These are phyloP conservation scores for Byasa hedistus DNA, from an alignment of 2,888 invertebrate genomes.

Conservation along the genomic window DNA sequence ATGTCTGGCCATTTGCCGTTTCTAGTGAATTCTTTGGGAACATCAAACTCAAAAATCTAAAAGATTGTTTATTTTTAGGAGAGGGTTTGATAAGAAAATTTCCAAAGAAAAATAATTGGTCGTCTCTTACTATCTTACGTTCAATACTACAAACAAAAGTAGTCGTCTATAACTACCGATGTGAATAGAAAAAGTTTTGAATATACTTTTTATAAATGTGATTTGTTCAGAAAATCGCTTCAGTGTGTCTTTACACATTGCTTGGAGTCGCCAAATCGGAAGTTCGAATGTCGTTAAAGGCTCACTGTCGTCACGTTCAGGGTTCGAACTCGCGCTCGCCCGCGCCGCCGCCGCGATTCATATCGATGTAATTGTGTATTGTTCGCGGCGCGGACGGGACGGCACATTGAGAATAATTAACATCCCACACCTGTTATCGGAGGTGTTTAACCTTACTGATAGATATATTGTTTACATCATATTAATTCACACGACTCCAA, in stretches of 20 bases:
- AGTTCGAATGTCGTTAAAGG: slow-evolving; percentile 55
- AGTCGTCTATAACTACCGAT: no score
- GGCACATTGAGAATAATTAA: slow-evolving; percentile 24
- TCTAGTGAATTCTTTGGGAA: no score
- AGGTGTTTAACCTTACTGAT: neutral
- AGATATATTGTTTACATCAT: neutral
- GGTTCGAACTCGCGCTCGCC: slow-evolving; percentile 40
- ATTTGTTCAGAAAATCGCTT: slow-evolving; percentile 31
- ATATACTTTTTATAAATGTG: neutral
- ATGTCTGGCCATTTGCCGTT: no score
- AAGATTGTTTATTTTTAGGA: no score
- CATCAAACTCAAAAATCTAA: no score
- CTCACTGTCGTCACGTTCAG: slow-evolving; percentile 53
- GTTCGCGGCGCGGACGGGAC: slow-evolving; percentile 34
- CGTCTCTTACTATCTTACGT: no score
- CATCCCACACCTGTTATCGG: neutral
- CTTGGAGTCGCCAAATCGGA: slow-evolving; percentile 54
- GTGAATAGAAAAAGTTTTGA: no score
- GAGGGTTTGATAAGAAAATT: no score
- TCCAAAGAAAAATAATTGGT: no score
- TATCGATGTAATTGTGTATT: slow-evolving; percentile 48
- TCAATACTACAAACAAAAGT: no score
- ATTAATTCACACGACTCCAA: no score
- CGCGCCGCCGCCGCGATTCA: slow-evolving; percentile 38
- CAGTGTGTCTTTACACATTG: slow-evolving; percentile 32